Evolutionary conservation across 2,797 vertebrate genomes (phyloP), one percentile per base, ranked within the genome.

Genomic region (Argya squamiceps): DNA sequence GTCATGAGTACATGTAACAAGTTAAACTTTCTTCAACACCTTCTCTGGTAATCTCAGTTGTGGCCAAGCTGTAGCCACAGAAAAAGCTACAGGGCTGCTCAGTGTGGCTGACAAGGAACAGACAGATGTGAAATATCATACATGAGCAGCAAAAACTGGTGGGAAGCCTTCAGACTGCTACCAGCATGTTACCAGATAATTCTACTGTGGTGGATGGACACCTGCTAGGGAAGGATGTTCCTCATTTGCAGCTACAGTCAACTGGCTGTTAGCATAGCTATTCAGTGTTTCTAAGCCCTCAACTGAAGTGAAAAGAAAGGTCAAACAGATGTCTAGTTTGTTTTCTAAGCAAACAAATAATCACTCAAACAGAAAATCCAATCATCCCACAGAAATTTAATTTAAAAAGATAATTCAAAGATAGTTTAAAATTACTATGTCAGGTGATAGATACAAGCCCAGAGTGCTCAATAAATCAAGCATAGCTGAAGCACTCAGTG

Each of bases 361-460:
- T 93, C 19, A 0, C 88, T 92, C 76, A 88, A 86, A 93, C 39
- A 90, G 90, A 94, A 93, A 94, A 96, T 87, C 52, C 80, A 94
- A 94, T 91, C 44, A 79, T 52, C 44, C 34, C 34, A 60, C 89
- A 95, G 70, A 96, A 92, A 97, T 79, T 70, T 95, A 97, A 97
- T 95, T 97, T 6, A 89, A 96, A 93, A 95, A 96, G 93, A 95
- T 96, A 96, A 96, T 92, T 94, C 73, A 92, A 88, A 96, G 94
- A 92, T 96, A 95, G 94, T 95, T 95, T 76, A 94, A 96, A 96
- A 96, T 96, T 81, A 92, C 80, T 60, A 4, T 86, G 88, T 94
- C 88, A 96, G 92, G 92, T 96, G 91, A 96, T 93, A 95, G 62
- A 88, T 88, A 63, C 89, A 94, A 96, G 89, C 91, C 70, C 85